Base-by-base conservation (phyloP, 2,888 invertebrate species). In the Opisthograptis luteolata region DNA sequence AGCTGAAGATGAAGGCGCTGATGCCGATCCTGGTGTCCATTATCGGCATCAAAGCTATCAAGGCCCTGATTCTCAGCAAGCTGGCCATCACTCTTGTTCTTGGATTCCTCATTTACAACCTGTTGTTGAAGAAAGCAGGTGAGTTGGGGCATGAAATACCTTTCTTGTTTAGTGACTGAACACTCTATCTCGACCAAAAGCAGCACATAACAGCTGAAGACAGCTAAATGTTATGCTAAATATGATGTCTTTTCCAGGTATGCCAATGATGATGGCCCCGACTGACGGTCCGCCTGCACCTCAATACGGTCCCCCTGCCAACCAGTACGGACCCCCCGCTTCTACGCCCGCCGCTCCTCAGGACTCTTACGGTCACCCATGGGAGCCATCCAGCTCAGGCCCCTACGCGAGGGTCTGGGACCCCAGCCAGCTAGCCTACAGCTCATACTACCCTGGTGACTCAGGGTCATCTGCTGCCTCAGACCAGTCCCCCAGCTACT, bases 1-100 rank as follows among this genome's bases (percentile, higher is more conserved):
- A 97, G 84, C 82, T 97, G 71, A 96, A 96, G 84, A 91, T 96
- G 92, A 96, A 97, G 83, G 94, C 95, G 14, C 81, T 97, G 55
- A 95, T 95, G 94, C 97, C 96, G 24, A 95, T 97, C 69, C 92
- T 96, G 64, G 93, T 96, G 19, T 93, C 94, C 31, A 85, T 96
- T 68, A 94, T 96, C 74, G 95, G 96, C 58, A 86, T 96, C 64
- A 96, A 96, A 85, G 95, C 97, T 14, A 90, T 95, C 67, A 96
- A 96, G 81, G 97, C 97, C 53, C 89, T 96, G 58, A 93, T 97
- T 55, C 92, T 96, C 68, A 96, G 96, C 76, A 97, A 97, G 81
- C 89, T 96, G 64, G 96, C 96, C 55, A 94, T 97, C 73, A 92
- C 94, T 22, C 89, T 96, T 54, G 96, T 96, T 34, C 91, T 96